Evolutionary conservation across 2,888 invertebrate genomes (phyloP).

Genomic region (Eueremaeus valkanovi): DNA sequence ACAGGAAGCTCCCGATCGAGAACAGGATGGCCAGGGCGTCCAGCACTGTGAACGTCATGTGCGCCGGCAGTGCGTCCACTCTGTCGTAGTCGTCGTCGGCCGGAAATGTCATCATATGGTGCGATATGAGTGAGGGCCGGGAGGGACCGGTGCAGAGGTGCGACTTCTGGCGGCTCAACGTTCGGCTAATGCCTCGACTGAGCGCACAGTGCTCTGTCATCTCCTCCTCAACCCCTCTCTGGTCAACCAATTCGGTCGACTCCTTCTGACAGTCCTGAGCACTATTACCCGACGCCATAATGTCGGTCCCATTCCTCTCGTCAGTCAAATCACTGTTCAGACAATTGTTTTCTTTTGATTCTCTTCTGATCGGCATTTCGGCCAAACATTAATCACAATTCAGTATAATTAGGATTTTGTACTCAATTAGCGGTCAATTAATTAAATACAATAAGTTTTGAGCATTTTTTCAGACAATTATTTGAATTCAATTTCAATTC

Average conservation of each 20-base stretch:
- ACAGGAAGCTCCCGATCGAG: conserved; percentile 46
- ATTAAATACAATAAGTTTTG: not conserved
- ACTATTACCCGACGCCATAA: not conserved
- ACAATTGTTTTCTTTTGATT: not conserved
- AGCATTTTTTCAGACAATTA: not conserved
- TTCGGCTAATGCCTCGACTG: not conserved
- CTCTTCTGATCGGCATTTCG: conserved; percentile 27
- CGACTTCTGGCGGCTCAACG: not conserved
- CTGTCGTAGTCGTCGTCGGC: conserved; percentile 20
- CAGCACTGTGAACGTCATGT: conserved; percentile 44
- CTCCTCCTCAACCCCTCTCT: not conserved
- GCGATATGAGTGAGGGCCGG: conserved; percentile 24
- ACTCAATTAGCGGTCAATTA: conserved; percentile 2
- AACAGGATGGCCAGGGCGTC: conserved; percentile 45
- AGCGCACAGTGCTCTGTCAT: not conserved
- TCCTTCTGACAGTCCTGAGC: not conserved
- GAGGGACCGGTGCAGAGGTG: not conserved
- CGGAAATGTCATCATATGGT: conserved; percentile 16
- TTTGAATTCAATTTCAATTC: not conserved
- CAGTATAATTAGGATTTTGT: too few species aligned
- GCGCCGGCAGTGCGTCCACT: conserved; percentile 38
- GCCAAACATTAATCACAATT: conserved; percentile 11
- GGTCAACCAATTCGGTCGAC: not conserved
- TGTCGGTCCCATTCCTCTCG: not conserved
- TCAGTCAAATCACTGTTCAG: not conserved